phyloP scores from a whole-genome alignment of 2,113 vertebrate genomes.

The Sorex araneus region DNA sequence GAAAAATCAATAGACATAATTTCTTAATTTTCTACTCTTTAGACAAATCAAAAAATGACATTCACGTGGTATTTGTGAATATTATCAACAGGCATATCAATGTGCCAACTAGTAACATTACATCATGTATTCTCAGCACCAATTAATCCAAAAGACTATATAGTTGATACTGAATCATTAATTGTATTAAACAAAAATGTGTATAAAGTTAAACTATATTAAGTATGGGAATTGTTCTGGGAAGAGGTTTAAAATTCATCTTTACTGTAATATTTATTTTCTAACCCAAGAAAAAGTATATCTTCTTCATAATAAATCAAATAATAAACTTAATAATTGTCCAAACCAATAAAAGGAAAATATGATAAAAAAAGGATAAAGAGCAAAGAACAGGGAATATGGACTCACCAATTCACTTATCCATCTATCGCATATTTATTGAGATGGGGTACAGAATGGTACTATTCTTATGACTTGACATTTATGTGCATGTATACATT shows the following conservation, averaged over 20 bases:
- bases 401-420: not conserved
- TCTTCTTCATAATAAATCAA: conserved; percentile 36
- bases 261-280: not conserved
- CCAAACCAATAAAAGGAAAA: conserved; percentile 27
- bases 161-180: conserved; percentile 38
- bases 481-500: not conserved
- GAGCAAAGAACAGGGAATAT: not conserved
- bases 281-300: not conserved
- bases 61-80: conserved; percentile 19
- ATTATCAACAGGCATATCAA: conserved; percentile 36
- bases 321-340: conserved; percentile 25
- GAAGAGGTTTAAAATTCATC: not conserved
- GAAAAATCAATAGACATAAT: conserved; percentile 32
- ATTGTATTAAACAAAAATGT: conserved; percentile 54
- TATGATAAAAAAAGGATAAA: not conserved
- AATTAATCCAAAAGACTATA: conserved; percentile 56
- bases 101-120: conserved; percentile 38
- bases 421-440: not conserved
- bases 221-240: not conserved
- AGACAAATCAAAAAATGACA: conserved; percentile 59
- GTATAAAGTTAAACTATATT: conserved; percentile 23
- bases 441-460: not conserved
- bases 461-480: not conserved
- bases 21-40: conserved; percentile 59
- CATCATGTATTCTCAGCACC: not conserved